Conservation (phyloP, 2,888 invertebrate genomes). For the Eurois occulta region DNA sequence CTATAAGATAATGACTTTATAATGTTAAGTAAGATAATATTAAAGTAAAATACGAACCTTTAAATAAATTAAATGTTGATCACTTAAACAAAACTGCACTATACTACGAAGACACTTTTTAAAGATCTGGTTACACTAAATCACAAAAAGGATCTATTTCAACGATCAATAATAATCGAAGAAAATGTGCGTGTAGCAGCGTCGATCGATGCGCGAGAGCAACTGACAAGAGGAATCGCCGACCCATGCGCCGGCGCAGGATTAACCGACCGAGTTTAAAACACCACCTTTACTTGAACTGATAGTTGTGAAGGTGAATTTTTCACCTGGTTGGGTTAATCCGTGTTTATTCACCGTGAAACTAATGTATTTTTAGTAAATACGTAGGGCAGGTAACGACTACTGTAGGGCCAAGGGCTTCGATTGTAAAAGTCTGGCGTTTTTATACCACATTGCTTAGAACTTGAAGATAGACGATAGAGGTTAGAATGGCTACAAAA, state of each 20-base stretch:
- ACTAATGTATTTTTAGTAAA: slow-evolving; percentile 88
- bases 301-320: slow-evolving; percentile 1
- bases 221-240: slow-evolving; percentile 85
- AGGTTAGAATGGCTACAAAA: slow-evolving; percentile 31
- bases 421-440: slow-evolving; percentile 67
- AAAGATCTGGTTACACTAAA: slow-evolving; percentile 66
- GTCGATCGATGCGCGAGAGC: slow-evolving; percentile 85
- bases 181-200: slow-evolving; percentile 70
- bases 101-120: slow-evolving; percentile 50
- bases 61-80: slow-evolving; percentile 40
- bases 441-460: slow-evolving; percentile 52
- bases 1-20: slow-evolving; percentile 76
- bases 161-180: slow-evolving; percentile 77
- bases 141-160: slow-evolving; percentile 77
- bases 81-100: slow-evolving; percentile 70
- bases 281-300: slow-evolving; percentile 40
- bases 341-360: slow-evolving; percentile 87
- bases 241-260: slow-evolving; percentile 85
- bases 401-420: slow-evolving; percentile 85
- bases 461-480: slow-evolving; percentile 22
- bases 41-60: slow-evolving; percentile 73
- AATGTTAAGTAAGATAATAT: slow-evolving; percentile 71
- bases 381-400: slow-evolving; percentile 86
- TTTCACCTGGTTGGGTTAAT: slow-evolving; percentile 65
- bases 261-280: slow-evolving; percentile 76